Conservation (phyloP, 30 jellyfish, hydroid and myxozoan species). For the Cassiopea andromeda region DNA sequence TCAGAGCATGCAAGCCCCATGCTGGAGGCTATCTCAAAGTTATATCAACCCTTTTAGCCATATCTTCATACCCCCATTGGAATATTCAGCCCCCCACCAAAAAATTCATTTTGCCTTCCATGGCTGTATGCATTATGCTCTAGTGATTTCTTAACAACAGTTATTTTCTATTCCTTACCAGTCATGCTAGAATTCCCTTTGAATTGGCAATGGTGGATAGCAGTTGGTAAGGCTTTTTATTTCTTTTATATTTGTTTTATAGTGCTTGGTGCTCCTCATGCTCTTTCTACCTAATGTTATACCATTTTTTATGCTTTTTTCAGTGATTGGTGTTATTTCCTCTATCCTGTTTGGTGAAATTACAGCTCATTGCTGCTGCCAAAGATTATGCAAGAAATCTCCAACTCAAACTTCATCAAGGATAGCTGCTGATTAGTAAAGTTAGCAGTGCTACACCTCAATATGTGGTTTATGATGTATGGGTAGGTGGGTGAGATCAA, state of each 20-base stretch:
- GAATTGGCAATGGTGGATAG: constrained; percentile 77
- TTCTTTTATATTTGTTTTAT: not conserved
- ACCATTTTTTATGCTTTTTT: not conserved
- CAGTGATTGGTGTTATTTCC: constrained; percentile 12
- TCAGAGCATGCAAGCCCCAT: no score
- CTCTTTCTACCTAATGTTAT: not conserved
- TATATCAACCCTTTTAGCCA: no score
- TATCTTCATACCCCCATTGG: no score
- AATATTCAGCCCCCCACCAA: no score
- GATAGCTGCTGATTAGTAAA: not conserved
- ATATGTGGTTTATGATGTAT: not conserved
- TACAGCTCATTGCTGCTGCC: not conserved
- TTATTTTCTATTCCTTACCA: not conserved
- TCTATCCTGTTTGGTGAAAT: not conserved
- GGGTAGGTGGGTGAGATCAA: no score
- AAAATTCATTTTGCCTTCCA: no score
- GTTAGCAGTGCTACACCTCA: not conserved
- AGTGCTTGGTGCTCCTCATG: not conserved
- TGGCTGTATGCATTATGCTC: no score
- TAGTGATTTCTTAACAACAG: no score
- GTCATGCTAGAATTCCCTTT: constrained; percentile 60
- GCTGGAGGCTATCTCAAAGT: no score
- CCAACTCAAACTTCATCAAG: not conserved
- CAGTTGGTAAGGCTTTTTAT: constrained; percentile 28
- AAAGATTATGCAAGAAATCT: not conserved